Percentiles rank a stretch among this genome's conserved stretches.
These are phyloP conservation scores for Agonopterix subpropinquella DNA, from an alignment of 2,888 invertebrate genomes.

Conservation along the genomic window DNA sequence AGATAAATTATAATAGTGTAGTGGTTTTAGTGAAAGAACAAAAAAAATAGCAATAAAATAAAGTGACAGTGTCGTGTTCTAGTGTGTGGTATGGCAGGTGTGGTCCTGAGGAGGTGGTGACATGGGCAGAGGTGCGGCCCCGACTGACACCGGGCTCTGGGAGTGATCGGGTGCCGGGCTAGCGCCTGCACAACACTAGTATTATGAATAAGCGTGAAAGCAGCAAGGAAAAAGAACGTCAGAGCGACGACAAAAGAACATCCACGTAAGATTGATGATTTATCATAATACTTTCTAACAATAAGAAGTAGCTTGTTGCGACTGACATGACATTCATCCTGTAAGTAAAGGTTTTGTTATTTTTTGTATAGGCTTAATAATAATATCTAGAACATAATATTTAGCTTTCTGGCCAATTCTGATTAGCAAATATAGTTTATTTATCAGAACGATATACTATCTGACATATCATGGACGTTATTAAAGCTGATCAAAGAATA, in stretches of 20 bases:
- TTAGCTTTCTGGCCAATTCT: too few relatives aligned
- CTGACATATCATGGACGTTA: too few relatives aligned
- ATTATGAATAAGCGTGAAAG: constrained; percentile 74
- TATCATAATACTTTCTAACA: neutral
- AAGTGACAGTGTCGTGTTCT: constrained; percentile 49
- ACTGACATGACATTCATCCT: too few relatives aligned
- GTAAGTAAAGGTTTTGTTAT: too few relatives aligned
- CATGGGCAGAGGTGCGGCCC: constrained; percentile 66
- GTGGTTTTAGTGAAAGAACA: constrained; percentile 47
- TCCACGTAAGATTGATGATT: constrained; percentile 54
- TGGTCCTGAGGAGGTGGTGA: constrained; percentile 51
- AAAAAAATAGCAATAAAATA: constrained; percentile 52
- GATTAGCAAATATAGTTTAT: too few relatives aligned
- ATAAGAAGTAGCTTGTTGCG: too few relatives aligned
- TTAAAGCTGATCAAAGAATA: too few relatives aligned
- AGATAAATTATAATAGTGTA: constrained; percentile 69
- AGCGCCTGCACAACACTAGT: constrained; percentile 61
- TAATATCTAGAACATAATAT: too few relatives aligned
- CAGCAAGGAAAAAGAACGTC: constrained; percentile 72
- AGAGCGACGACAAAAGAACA: constrained; percentile 71
- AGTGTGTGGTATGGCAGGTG: constrained; percentile 50
- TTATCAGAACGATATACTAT: too few relatives aligned
- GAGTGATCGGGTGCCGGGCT: constrained; percentile 66
- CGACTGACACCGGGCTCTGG: constrained; percentile 59
- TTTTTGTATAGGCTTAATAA: too few relatives aligned